A percentile compares a stretch with the other conserved stretches of the same genome.
Conservation (phyloP, 1,140 invertebrate species). For the Zaprionus lachaisei region DNA sequence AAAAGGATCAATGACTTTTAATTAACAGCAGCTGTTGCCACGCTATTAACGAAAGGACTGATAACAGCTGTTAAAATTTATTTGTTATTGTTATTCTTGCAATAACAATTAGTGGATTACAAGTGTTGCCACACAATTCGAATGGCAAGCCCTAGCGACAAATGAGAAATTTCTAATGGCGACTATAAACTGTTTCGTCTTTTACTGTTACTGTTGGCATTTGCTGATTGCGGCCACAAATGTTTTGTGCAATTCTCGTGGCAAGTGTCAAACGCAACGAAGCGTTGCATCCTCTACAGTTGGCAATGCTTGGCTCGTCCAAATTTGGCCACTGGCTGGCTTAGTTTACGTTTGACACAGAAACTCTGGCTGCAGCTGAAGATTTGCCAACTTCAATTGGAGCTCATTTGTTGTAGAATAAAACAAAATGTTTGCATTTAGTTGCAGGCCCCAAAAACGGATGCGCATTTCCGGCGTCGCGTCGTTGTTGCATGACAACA, state of each 20-base stretch:
- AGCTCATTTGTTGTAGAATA: conserved; percentile 59
- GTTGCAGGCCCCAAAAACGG: conserved; percentile 56
- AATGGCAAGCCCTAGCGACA: background rate
- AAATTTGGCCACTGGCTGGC: conserved; percentile 60
- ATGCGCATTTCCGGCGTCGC: conserved; percentile 67
- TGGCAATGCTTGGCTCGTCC: conserved; percentile 13
- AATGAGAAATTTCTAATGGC: background rate
- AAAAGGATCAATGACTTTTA: too few species aligned
- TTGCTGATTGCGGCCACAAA: conserved; percentile 33
- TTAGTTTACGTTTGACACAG: conserved; percentile 63
- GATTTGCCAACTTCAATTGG: conserved; percentile 56
- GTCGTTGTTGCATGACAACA: conserved; percentile 68
- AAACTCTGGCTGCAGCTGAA: conserved; percentile 18
- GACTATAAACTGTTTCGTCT: background rate
- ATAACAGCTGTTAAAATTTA: too few species aligned
- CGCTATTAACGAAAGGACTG: too few species aligned
- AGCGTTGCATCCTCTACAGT: conserved; percentile 68
- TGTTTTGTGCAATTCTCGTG: conserved; percentile 43
- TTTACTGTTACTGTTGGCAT: conserved; percentile 29
- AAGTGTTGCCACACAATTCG: background rate
- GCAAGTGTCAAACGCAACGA: conserved; percentile 53
- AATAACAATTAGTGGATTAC: background rate
- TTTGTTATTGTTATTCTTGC: background rate
- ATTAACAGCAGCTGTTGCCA: too few species aligned
- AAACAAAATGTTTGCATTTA: conserved; percentile 59